Conservation (phyloP, 2,113 vertebrate species). For the Podocnemis expansa region DNA sequence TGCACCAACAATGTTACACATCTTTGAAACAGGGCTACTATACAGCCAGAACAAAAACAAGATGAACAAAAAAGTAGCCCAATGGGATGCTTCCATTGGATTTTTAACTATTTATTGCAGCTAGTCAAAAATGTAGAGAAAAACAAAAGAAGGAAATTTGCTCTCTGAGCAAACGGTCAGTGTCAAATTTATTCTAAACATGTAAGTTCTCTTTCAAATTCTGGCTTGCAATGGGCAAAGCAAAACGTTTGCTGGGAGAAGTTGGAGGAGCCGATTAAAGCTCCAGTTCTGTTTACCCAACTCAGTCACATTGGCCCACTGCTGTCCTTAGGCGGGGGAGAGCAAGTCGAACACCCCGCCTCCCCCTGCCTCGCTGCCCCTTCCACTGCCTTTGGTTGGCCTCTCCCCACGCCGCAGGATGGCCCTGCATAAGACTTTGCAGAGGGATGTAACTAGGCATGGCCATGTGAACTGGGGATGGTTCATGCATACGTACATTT, state of each 20-base stretch:
- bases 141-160: not conserved
- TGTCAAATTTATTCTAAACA: not conserved
- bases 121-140: conserved; percentile 46
- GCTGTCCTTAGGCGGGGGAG: too few relatives aligned
- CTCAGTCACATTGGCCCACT: not conserved
- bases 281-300: not conserved
- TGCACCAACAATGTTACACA: not conserved
- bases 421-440: too few relatives aligned
- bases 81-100: conserved; percentile 2
- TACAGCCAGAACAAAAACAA: conserved; percentile 45
- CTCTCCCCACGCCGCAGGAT: too few relatives aligned
- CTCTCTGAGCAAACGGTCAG: not conserved
- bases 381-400: too few relatives aligned
- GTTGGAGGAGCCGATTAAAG: not conserved
- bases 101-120: not conserved
- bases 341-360: too few relatives aligned
- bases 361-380: too few relatives aligned
- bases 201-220: not conserved
- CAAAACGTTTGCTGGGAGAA: not conserved
- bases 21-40: conserved; percentile 34
- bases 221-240: not conserved
- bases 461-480: not conserved
- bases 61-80: not conserved
- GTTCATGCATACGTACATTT: not conserved
- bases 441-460: not conserved